Percentiles rank a stretch among this genome's conserved stretches.
phyloP scores from a whole-genome alignment of 2,888 invertebrate genomes.

The Noctuana brunneofusca region DNA sequence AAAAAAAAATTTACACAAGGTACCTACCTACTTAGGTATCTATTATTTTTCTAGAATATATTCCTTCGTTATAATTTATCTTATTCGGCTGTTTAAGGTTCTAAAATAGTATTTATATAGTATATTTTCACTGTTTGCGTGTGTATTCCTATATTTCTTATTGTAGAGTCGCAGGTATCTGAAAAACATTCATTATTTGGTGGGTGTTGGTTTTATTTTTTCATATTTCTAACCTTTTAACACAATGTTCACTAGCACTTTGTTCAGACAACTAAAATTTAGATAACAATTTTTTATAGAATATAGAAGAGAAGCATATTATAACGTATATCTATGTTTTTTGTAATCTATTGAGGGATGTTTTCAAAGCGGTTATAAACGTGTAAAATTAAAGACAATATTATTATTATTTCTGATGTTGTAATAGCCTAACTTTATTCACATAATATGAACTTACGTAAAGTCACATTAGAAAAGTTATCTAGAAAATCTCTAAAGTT shows the following conservation, averaged over 20 bases:
- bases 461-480: background rate
- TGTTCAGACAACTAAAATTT: conserved; percentile 25
- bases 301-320: too few relatives aligned
- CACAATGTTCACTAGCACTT: conserved; percentile 3
- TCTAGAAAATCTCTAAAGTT: background rate
- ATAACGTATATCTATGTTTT: too few relatives aligned
- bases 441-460: background rate
- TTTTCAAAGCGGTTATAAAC: background rate
- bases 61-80: too few relatives aligned
- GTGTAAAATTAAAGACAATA: too few relatives aligned
- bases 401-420: too few relatives aligned
- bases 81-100: too few relatives aligned
- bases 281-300: background rate
- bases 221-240: too few relatives aligned
- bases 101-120: too few relatives aligned
- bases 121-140: background rate
- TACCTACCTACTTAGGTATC: too few relatives aligned
- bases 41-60: too few relatives aligned
- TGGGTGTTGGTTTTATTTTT: too few relatives aligned
- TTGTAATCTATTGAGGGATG: background rate
- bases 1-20: too few relatives aligned
- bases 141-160: background rate
- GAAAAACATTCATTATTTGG: conserved; percentile 29
- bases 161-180: conserved; percentile 4
- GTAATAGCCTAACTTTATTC: background rate